A percentile compares a stretch with the other conserved stretches of the same genome.
phyloP scores from a whole-genome alignment of 1,140 invertebrate genomes.

The Dendrolimus kikuchii region DNA sequence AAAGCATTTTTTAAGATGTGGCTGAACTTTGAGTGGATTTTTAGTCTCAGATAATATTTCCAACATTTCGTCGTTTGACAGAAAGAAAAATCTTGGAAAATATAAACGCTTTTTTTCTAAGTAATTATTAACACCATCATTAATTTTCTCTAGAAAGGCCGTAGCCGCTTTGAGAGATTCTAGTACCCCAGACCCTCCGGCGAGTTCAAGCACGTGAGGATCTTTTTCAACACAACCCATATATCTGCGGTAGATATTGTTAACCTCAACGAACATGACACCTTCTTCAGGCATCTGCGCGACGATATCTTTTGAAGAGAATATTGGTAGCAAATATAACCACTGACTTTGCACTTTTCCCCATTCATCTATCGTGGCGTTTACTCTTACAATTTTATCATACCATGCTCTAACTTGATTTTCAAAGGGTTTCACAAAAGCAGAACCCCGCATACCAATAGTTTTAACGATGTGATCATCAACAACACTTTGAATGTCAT shows the following conservation, averaged over 20 bases:
- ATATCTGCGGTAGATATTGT: slow-evolving; percentile 84
- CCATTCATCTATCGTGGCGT: slow-evolving; percentile 90
- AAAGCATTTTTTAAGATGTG: slow-evolving; percentile 94
- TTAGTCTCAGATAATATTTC: slow-evolving; percentile 95
- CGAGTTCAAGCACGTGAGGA: slow-evolving; percentile 82
- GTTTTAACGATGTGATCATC: slow-evolving; percentile 94
- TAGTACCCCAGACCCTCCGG: slow-evolving; percentile 80
- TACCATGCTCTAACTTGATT: slow-evolving; percentile 87
- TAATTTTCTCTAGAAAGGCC: slow-evolving; percentile 84
- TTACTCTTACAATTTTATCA: slow-evolving; percentile 82
- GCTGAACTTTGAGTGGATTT: slow-evolving; percentile 90
- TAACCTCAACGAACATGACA: slow-evolving; percentile 82
- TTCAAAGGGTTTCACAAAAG: slow-evolving; percentile 93
- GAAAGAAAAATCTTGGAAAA: slow-evolving; percentile 95
- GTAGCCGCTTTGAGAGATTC: slow-evolving; percentile 84
- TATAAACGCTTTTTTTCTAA: slow-evolving; percentile 93
- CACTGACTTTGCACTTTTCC: slow-evolving; percentile 90
- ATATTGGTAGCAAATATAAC: slow-evolving; percentile 94
- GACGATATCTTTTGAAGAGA: slow-evolving; percentile 94
- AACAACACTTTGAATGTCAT: slow-evolving; percentile 89
- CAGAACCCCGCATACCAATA: slow-evolving; percentile 90
- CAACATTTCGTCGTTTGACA: slow-evolving; percentile 96
- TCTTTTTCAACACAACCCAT: slow-evolving; percentile 84
- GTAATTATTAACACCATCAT: slow-evolving; percentile 91
- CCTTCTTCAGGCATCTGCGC: slow-evolving; percentile 95